Evolutionary conservation across 2,113 vertebrate species (phyloP).

Genomic region (Zingel zingel): DNA sequence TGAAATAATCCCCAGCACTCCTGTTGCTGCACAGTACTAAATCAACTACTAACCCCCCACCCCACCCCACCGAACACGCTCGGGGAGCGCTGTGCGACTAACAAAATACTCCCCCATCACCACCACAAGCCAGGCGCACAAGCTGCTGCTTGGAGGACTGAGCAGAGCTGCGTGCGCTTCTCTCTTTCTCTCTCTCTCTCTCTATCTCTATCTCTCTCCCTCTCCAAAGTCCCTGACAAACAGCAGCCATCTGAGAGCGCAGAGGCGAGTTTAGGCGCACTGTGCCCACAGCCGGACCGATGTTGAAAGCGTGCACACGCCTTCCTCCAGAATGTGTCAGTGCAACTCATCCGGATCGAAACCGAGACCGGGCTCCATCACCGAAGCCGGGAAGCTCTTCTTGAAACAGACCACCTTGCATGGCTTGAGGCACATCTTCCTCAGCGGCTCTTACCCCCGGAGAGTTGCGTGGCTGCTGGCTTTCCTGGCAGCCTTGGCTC

Average conservation of each 20-base stretch:
- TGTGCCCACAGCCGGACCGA: conserved; percentile 53
- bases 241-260: conserved; percentile 63
- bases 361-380: conserved; percentile 73
- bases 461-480: conserved; percentile 86
- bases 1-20: conserved; percentile 55
- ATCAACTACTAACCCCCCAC: conserved; percentile 53
- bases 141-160: conserved; percentile 63
- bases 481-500: conserved; percentile 81
- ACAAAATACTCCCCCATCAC: conserved; percentile 61
- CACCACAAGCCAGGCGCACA: conserved; percentile 15
- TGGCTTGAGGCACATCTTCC: conserved; percentile 85
- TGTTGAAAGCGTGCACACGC: conserved; percentile 50
- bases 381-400: conserved; percentile 83
- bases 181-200: conserved; percentile 11
- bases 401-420: conserved; percentile 85
- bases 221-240: conserved; percentile 54
- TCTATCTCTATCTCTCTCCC: neutral
- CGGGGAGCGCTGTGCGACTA: conserved; percentile 48
- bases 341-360: conserved; percentile 72
- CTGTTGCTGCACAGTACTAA: conserved; percentile 68
- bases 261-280: conserved; percentile 51
- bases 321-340: conserved; percentile 80
- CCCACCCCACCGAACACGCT: conserved; percentile 36
- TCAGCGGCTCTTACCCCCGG: conserved; percentile 84
- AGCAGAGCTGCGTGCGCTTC: conserved; percentile 54